Evolutionary conservation across 2,797 vertebrate species (phyloP).

Genomic region (Manis pentadactyla): DNA sequence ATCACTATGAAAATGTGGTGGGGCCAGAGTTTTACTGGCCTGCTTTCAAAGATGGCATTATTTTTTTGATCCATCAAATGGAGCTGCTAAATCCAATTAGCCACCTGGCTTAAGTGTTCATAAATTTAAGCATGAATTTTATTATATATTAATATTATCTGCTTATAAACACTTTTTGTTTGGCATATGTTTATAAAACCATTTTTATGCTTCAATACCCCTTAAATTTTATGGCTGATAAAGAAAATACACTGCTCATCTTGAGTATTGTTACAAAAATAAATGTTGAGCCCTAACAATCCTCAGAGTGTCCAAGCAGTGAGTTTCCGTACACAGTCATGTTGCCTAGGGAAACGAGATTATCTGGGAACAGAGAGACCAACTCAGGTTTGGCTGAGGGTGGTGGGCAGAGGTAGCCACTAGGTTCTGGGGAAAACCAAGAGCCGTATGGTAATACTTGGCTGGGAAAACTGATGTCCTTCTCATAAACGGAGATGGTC

Average conservation of each 20-base stretch:
- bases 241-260: conserved; percentile 12
- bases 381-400: conserved; percentile 30
- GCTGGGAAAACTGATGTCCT: background rate
- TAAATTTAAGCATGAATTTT: conserved; percentile 62
- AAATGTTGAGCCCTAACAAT: conserved; percentile 45
- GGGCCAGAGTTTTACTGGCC: conserved; percentile 50
- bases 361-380: conserved; percentile 55
- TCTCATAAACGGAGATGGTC: conserved; percentile 29
- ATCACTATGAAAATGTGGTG: background rate
- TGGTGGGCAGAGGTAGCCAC: background rate
- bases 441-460: background rate
- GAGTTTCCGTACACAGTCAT: conserved; percentile 34
- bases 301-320: background rate
- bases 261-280: conserved; percentile 61
- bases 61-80: conserved; percentile 65
- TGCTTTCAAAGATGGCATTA: conserved; percentile 69
- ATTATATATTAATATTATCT: conserved; percentile 15
- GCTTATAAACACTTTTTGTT: conserved; percentile 4
- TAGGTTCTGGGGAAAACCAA: conserved; percentile 21
- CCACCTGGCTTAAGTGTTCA: conserved; percentile 64
- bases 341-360: conserved; percentile 68
- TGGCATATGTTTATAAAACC: background rate
- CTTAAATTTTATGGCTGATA: conserved; percentile 45
- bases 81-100: conserved; percentile 59
- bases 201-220: background rate